A percentile compares a stretch with the other conserved stretches of the same genome.
Evolutionary conservation across 2,113 vertebrate genomes (phyloP).

Genomic region (Sigmodon hispidus): DNA sequence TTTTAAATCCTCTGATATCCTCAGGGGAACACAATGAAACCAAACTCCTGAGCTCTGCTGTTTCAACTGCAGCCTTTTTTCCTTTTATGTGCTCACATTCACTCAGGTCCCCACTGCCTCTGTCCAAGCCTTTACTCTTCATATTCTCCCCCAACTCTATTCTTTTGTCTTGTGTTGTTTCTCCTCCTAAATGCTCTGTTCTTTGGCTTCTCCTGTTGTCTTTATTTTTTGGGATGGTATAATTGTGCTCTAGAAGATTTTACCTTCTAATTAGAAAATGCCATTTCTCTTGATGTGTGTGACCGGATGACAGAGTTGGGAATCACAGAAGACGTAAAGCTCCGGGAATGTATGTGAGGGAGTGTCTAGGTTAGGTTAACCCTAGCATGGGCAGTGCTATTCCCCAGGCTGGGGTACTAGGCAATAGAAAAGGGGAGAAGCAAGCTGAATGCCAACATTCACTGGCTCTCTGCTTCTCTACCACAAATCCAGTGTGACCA

Average conservation of each 20-base stretch:
- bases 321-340: neutral
- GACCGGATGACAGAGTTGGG: neutral
- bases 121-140: neutral
- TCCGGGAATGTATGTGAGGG: no score
- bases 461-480: neutral
- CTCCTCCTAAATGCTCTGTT: neutral
- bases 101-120: neutral
- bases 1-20: neutral
- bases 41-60: neutral
- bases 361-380: no score
- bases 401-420: neutral
- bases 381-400: neutral
- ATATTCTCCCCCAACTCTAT: neutral
- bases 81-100: neutral
- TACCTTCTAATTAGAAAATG: conserved; percentile 4
- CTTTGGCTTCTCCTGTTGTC: neutral
- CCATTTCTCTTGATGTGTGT: conserved; percentile 12
- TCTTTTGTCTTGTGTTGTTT: neutral
- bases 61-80: neutral
- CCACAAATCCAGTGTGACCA: neutral
- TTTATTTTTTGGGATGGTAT: neutral
- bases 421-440: neutral
- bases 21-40: neutral
- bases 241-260: neutral
- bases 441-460: neutral